phyloP scores from a whole-genome alignment of 2,797 vertebrate genomes.

The Avahi laniger region DNA sequence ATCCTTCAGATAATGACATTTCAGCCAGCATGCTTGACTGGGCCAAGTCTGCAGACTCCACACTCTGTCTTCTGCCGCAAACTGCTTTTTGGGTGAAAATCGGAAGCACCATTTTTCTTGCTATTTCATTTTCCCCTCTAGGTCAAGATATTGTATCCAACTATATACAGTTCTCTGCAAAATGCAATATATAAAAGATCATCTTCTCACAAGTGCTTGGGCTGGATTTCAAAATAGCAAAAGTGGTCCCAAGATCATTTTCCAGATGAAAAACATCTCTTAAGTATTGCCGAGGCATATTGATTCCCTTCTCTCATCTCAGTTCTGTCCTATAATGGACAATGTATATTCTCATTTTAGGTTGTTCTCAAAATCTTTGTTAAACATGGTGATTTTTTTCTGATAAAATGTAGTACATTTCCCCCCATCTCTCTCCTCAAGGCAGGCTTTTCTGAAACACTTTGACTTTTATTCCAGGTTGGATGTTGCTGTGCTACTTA shows the following conservation, averaged over 20 bases:
- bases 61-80: slow-evolving; percentile 62
- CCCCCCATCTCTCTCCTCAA: not conserved
- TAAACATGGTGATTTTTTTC: slow-evolving; percentile 71
- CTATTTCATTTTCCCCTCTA: slow-evolving; percentile 81
- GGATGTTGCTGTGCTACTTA: not conserved
- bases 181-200: slow-evolving; percentile 81
- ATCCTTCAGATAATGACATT: slow-evolving; percentile 81
- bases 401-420: slow-evolving; percentile 35
- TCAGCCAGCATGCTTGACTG: slow-evolving; percentile 70
- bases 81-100: slow-evolving; percentile 77
- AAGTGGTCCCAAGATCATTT: slow-evolving; percentile 81
- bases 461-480: slow-evolving; percentile 41
- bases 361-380: slow-evolving; percentile 65
- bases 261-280: slow-evolving; percentile 79
- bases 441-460: slow-evolving; percentile 50
- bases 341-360: slow-evolving; percentile 68
- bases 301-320: slow-evolving; percentile 70
- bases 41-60: slow-evolving; percentile 73
- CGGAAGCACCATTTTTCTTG: slow-evolving; percentile 81
- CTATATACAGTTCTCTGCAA: slow-evolving; percentile 78
- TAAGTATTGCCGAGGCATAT: slow-evolving; percentile 62
- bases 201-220: slow-evolving; percentile 82
- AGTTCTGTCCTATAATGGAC: slow-evolving; percentile 55
- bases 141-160: slow-evolving; percentile 83
- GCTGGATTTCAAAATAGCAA: slow-evolving; percentile 83